Conservation (phyloP, 2,888 invertebrate genomes). For the Ceratothoa steindachneri region DNA sequence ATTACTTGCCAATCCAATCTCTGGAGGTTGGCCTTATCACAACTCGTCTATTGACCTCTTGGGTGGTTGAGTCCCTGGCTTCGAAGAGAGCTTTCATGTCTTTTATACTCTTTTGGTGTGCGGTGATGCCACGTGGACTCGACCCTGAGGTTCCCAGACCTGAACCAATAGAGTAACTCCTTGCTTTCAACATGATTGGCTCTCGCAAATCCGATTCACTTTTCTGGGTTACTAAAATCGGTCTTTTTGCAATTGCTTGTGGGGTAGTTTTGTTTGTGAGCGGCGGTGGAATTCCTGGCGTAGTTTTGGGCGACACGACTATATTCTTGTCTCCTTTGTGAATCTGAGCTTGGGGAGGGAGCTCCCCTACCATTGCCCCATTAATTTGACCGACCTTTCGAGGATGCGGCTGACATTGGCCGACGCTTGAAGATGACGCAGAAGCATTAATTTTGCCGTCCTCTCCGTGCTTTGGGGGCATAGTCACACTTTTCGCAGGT, state of each 20-base stretch:
- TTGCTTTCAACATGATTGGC: background rate
- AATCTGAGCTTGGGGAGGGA: background rate
- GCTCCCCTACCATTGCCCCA: background rate
- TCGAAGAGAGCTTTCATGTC: slow-evolving; percentile 47
- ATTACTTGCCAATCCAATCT: slow-evolving; percentile 36
- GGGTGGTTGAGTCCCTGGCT: slow-evolving; percentile 29
- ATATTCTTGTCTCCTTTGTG: background rate
- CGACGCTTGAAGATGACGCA: background rate
- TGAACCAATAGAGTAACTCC: slow-evolving; percentile 9
- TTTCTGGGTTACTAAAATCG: background rate
- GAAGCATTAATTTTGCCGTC: background rate
- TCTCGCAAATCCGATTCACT: slow-evolving; percentile 2
- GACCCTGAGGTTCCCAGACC: slow-evolving; percentile 4
- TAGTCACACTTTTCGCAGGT: background rate
- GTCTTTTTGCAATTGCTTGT: background rate
- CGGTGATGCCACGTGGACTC: slow-evolving; percentile 17
- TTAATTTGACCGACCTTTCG: background rate
- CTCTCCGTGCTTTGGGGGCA: background rate
- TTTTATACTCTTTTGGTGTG: slow-evolving; percentile 38
- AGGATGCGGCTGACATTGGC: background rate
- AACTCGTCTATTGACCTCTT: slow-evolving; percentile 24
- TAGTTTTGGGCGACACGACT: background rate
- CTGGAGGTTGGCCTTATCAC: slow-evolving; percentile 38
- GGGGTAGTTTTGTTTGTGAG: background rate
- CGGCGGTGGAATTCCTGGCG: background rate